A percentile compares a stretch with the other conserved stretches of the same genome.
Conservation (phyloP, 2,888 invertebrate genomes). For the Polyommatus icarus region DNA sequence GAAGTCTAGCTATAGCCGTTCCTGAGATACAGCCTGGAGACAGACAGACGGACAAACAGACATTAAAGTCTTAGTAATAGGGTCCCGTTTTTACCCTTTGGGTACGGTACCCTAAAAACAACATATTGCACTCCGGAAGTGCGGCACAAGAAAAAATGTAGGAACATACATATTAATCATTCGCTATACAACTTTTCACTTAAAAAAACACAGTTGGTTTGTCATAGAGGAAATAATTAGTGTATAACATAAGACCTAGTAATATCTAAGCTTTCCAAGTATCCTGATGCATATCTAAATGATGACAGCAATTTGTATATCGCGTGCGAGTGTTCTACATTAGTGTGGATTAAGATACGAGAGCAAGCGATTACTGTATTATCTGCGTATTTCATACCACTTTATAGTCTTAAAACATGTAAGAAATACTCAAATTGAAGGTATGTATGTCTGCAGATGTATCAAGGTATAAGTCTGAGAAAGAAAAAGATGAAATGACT, state of each 20-base stretch:
- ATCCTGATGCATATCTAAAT: conserved; percentile 58
- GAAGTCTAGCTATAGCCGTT: too few species aligned
- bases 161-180: too few species aligned
- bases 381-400: neutral
- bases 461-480: neutral
- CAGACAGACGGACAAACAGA: too few species aligned
- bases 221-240: neutral
- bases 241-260: conserved; percentile 45
- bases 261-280: conserved; percentile 51
- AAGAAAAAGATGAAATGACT: neutral
- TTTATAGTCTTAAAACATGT: neutral
- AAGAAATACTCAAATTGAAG: neutral
- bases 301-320: conserved; percentile 53
- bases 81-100: too few species aligned
- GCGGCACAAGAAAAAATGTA: too few species aligned
- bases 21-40: too few species aligned
- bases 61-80: too few species aligned
- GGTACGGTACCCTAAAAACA: too few species aligned
- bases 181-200: too few species aligned
- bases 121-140: too few species aligned
- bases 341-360: conserved; percentile 36
- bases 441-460: neutral
- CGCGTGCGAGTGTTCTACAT: conserved; percentile 53
- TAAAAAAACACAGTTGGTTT: too few species aligned
- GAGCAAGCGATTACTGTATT: conserved; percentile 33